Conservation (phyloP, 92 coral and sea anemone species). For the Scolanthus callimorphus region DNA sequence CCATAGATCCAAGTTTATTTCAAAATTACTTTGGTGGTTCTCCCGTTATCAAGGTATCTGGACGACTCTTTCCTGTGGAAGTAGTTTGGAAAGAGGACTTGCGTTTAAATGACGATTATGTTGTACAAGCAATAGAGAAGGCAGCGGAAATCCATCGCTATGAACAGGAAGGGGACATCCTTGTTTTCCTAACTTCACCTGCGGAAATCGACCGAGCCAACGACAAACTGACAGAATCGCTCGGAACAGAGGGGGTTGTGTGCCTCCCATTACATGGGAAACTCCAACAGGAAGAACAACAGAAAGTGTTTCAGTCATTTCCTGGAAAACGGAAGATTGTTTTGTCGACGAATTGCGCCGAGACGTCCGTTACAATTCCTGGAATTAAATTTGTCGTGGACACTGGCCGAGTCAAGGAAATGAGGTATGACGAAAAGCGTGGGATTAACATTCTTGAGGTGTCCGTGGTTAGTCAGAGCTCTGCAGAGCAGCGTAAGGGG, state of each 20-base stretch:
- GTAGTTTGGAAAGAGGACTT: conserved; percentile 38
- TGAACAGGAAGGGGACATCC: conserved; percentile 71
- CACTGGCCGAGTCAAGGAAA: conserved; percentile 92
- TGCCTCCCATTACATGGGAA: conserved; percentile 96
- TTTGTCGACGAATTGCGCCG: conserved; percentile 96
- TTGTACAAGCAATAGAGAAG: conserved; percentile 53
- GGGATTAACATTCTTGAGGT: conserved; percentile 82
- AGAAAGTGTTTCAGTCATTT: conserved; percentile 47
- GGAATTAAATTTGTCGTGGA: conserved; percentile 93
- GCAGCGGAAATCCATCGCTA: conserved; percentile 59
- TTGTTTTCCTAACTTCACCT: conserved; percentile 89
- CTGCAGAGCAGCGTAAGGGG: conserved; percentile 92
- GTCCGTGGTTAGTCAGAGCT: conserved; percentile 76
- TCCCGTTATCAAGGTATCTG: conserved; percentile 77
- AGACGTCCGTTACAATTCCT: conserved; percentile 89
- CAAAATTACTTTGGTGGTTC: conserved; percentile 63
- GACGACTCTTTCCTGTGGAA: conserved; percentile 89
- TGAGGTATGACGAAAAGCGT: conserved; percentile 83
- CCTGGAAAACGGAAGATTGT: conserved; percentile 82
- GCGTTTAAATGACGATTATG: conserved; percentile 33
- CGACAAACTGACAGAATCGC: conserved; percentile 28
- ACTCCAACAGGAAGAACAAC: conserved; percentile 86
- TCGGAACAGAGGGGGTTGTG: conserved; percentile 18
- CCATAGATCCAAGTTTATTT: conserved; percentile 78
- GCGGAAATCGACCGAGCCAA: conserved; percentile 88